phyloP scores from a whole-genome alignment of 2,797 vertebrate genomes.

The Prionace glauca region DNA sequence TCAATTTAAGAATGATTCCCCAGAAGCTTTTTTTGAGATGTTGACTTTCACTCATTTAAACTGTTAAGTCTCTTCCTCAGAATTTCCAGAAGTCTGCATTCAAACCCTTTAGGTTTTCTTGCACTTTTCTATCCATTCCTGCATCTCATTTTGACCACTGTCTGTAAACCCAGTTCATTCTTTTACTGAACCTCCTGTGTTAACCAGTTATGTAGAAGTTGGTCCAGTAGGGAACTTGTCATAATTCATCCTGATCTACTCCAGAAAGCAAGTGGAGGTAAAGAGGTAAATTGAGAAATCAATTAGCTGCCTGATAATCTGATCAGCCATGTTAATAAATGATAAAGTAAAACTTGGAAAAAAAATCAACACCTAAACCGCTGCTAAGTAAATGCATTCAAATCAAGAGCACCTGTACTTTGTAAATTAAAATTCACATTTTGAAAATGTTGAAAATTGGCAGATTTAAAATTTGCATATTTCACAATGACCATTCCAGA shows the following conservation, averaged over 20 bases:
- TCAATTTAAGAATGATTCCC: slow-evolving; percentile 12
- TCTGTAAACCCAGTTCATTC: background rate
- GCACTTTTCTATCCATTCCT: slow-evolving; percentile 24
- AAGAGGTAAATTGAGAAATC: slow-evolving; percentile 22
- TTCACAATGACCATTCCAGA: background rate
- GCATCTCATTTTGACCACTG: slow-evolving; percentile 25
- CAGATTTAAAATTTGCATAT: background rate
- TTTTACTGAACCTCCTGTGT: slow-evolving; percentile 25
- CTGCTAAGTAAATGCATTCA: background rate
- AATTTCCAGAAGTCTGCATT: slow-evolving; percentile 27
- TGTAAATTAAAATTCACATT: background rate
- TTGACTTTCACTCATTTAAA: slow-evolving; percentile 25
- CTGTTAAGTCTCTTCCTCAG: slow-evolving; percentile 19
- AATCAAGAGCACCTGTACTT: background rate
- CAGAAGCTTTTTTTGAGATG: slow-evolving; percentile 7
- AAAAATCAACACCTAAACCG: background rate
- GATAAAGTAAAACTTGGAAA: background rate
- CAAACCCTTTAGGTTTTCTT: slow-evolving; percentile 25
- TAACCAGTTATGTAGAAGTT: slow-evolving; percentile 25
- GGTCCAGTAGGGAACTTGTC: slow-evolving; percentile 15
- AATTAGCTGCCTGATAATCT: background rate
- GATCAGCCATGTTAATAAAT: background rate
- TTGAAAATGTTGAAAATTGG: background rate
- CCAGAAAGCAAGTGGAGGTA: slow-evolving; percentile 28
- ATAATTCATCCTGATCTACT: slow-evolving; percentile 32